Evolutionary conservation across 2,888 invertebrate genomes (phyloP).

Genomic region (Noctua comes): DNA sequence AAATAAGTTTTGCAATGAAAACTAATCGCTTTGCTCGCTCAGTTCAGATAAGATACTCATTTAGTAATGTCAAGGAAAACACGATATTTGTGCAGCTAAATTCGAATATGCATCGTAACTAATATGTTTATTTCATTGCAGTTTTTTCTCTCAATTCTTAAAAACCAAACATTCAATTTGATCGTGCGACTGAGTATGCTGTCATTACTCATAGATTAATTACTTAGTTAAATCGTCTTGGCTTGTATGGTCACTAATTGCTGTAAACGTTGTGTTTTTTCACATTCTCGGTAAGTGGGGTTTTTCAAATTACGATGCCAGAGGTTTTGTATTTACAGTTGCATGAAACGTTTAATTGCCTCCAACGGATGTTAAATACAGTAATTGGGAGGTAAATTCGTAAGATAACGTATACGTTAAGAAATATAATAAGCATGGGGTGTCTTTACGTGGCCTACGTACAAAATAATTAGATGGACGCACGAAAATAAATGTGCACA

Average conservation of each 20-base stretch:
- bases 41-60: conserved; percentile 67
- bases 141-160: conserved; percentile 42
- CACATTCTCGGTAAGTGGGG: conserved; percentile 85
- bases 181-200: conserved; percentile 71
- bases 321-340: conserved; percentile 88
- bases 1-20: conserved; percentile 66
- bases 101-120: conserved; percentile 42
- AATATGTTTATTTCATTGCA: conserved; percentile 54
- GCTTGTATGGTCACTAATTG: conserved; percentile 86
- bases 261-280: conserved; percentile 86
- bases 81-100: conserved; percentile 58
- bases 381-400: conserved; percentile 86
- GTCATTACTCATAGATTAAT: conserved; percentile 81
- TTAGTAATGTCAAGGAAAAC: conserved; percentile 71
- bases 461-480: conserved; percentile 47
- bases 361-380: conserved; percentile 85
- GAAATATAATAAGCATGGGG: conserved; percentile 68
- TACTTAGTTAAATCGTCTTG: conserved; percentile 82
- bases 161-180: conserved; percentile 70
- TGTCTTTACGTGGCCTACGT: conserved; percentile 48
- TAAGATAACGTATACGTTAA: conserved; percentile 80
- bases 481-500: conserved; percentile 18
- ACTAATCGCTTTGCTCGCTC: conserved; percentile 67
- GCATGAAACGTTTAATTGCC: conserved; percentile 88
- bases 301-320: conserved; percentile 84